Conservation (phyloP, 2,113 vertebrate genomes). For the Paedocypris sp. region DNA sequence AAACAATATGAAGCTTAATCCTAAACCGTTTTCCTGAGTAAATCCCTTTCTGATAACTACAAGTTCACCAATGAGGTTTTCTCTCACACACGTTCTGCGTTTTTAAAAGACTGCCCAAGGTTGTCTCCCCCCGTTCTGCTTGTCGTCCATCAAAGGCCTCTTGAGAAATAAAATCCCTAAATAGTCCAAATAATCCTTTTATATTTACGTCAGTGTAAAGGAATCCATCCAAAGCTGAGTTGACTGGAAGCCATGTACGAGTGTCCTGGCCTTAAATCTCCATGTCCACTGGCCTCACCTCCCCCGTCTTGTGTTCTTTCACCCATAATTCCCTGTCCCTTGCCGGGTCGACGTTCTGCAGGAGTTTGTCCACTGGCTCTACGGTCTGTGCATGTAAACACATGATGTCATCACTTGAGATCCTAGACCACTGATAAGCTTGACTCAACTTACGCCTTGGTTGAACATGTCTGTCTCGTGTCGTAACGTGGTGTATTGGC, state of each 20-base stretch:
- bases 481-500: slow-evolving; percentile 89
- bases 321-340: slow-evolving; percentile 96
- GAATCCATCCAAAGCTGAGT: too few relatives aligned
- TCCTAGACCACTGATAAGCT: background rate
- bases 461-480: slow-evolving; percentile 99
- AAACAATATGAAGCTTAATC: too few relatives aligned
- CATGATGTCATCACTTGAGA: background rate
- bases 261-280: slow-evolving; percentile 67
- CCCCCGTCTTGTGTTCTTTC: slow-evolving; percentile 87
- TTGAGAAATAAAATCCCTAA: too few relatives aligned
- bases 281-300: slow-evolving; percentile 86
- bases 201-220: too few relatives aligned
- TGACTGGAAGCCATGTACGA: background rate
- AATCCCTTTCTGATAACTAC: too few relatives aligned
- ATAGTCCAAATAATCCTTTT: too few relatives aligned
- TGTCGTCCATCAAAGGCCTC: too few relatives aligned
- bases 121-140: too few relatives aligned
- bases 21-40: too few relatives aligned
- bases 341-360: slow-evolving; percentile 84
- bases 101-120: too few relatives aligned
- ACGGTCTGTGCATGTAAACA: slow-evolving; percentile 71
- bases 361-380: slow-evolving; percentile 91
- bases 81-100: too few relatives aligned
- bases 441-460: slow-evolving; percentile 80
- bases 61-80: too few relatives aligned